Conservation (phyloP, 2,888 invertebrate species). For the Lypha dubia region DNA sequence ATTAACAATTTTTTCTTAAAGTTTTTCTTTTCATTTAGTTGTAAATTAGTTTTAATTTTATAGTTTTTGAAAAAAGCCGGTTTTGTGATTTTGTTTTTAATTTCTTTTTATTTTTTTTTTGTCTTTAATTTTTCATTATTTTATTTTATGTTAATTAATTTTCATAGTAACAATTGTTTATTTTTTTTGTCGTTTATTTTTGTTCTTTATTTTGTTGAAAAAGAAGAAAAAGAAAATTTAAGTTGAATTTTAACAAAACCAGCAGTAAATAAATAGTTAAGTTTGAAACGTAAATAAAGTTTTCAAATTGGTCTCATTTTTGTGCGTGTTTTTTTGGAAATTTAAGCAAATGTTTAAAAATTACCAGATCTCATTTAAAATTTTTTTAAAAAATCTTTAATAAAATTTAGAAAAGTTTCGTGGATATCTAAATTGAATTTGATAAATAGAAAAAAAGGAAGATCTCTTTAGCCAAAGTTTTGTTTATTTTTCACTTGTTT, state of each 20-base stretch:
- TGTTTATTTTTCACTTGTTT: constrained; percentile 48
- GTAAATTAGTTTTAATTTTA: constrained; percentile 49
- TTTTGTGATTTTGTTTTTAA: constrained; percentile 80
- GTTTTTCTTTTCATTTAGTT: not conserved
- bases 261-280: constrained; percentile 48
- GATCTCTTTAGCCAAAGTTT: constrained; percentile 73
- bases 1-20: not conserved
- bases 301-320: constrained; percentile 83
- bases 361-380: constrained; percentile 63
- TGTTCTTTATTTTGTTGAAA: constrained; percentile 63
- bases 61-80: constrained; percentile 74
- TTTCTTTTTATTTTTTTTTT: too few species aligned
- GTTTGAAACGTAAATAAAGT: constrained; percentile 74
- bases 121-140: constrained; percentile 74
- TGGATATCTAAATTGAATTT: constrained; percentile 2
- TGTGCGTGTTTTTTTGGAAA: constrained; percentile 70
- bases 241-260: constrained; percentile 38
- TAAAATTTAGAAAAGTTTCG: constrained; percentile 21
- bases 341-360: constrained; percentile 72
- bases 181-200: constrained; percentile 60
- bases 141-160: constrained; percentile 72
- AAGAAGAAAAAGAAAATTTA: constrained; percentile 38
- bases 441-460: constrained; percentile 8
- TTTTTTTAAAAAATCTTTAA: constrained; percentile 41
- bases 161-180: constrained; percentile 69